Base-by-base conservation (phyloP, 2,888 invertebrate genomes). In the Bombyx huttoni region DNA sequence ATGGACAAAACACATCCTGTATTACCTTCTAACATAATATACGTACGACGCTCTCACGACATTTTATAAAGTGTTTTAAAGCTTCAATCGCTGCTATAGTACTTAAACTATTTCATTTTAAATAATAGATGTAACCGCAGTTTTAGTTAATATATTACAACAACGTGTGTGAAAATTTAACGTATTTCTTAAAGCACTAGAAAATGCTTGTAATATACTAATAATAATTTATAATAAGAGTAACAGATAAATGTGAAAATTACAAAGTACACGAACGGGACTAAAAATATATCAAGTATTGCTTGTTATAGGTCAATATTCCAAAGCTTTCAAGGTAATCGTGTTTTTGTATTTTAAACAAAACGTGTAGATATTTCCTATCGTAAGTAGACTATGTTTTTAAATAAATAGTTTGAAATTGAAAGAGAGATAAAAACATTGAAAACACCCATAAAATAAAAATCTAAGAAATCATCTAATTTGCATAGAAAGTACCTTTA, bases 261-360 rank as follows among this genome's bases (percentile, higher is more conserved):
- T 50, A 46, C 33, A 46, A 33, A 46, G 13, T 13, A 24, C 45
- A 40, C 13, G 46, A 33, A 46, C 14, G 13, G 13, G 10, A 24
- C 45, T 45, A 13, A 46, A 33, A 13, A 46, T 13, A 46, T 46
- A 50, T 8, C 46, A 13, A 13, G 34, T 34, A 9, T 53, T 60
- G 54, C 62, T 71, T 58, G 71, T 73, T 73, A 72, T 75, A 72
- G 76, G 74, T 75, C 76, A 80, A 24, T 51, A 46, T 34, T 40
- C 9, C 3, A 73, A 71, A 71, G 63, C 71, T 74, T 70, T 78
- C 80, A 83, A 83, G 82, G 83, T 65, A 68, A 82, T 73, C 81
- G 54, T 67, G 81, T 78, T 76, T 74, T 67, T 70, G 58, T 49
- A 49, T 52, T 24, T 47, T 58, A 24, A 24, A 24, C 24, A 5